Base-by-base conservation (phyloP, 92 coral and sea anemone genomes). In the Plumapathes pennacea region DNA sequence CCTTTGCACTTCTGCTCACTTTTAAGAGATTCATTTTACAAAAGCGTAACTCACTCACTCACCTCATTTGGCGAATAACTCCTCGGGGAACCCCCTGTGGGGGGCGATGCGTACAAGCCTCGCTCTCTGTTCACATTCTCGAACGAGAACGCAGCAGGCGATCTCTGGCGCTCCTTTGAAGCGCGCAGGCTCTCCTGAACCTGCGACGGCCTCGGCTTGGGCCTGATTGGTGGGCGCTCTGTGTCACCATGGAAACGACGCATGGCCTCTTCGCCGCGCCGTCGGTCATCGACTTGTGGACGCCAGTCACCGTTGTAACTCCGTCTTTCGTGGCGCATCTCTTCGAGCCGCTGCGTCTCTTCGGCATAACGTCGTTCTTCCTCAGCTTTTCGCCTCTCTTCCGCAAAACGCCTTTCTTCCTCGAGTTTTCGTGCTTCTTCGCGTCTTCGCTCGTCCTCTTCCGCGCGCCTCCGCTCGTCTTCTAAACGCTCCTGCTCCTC, bases 401-500 rank as follows among this genome's bases (percentile, higher is more conserved):
- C 60, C 14, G 31, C 39, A 34, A 8, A 13, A 34, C 30, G 19
- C 6, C 31, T n/a, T 10, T 64, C 89, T 45, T 82, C 89, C 42
- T 82, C 89, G 15, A 82, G 47, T 25, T 45, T 43, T 50, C 85
- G 81, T 26, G 78, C 72, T 43, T 88, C 87, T 50, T 89, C 97
- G 32, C 67, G 39, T 50, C 77, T 46, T 25, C 64, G 59, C 18
- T 79, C 87, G 14, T 73, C 90, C n/a, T 29, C 83, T 4, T 73
- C 83, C 48, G 63, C 51, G 8, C 68, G 63, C 38, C 70, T 54
- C 46, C 83, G 50, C 11, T 84, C 90, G 13, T 76, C 83, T 5
- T 77, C 77, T 9, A 59, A 6, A 41, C 64, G 78, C 85, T 78
- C 69, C 49, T 62, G 78, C 17, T 62, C 85, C 21, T 39, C 62